These are phyloP conservation scores for Pelodytes ibericus DNA, from an alignment of 2,797 vertebrate genomes.

Conservation along the genomic window DNA sequence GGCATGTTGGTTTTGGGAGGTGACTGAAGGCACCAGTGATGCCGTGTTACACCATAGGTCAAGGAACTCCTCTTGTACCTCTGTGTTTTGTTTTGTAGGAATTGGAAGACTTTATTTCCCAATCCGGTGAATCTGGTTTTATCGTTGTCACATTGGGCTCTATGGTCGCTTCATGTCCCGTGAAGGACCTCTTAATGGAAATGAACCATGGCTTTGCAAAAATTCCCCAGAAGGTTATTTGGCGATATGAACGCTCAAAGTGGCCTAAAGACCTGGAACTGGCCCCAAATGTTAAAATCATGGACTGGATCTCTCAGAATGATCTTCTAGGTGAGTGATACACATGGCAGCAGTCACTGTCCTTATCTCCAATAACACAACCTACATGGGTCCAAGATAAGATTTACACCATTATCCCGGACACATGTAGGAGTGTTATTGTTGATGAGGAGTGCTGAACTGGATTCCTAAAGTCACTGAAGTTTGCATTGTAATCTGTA, in stretches of 20 bases:
- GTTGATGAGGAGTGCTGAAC: too few relatives aligned
- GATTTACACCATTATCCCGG: too few relatives aligned
- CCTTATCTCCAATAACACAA: too few relatives aligned
- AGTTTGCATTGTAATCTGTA: too few relatives aligned
- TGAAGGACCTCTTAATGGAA: conserved; percentile 62
- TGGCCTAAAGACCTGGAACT: conserved; percentile 66
- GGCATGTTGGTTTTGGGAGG: too few relatives aligned
- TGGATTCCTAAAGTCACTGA: too few relatives aligned
- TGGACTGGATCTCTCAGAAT: conserved; percentile 68
- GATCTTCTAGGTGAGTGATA: conserved; percentile 66
- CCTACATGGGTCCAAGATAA: too few relatives aligned
- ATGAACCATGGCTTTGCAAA: conserved; percentile 65
- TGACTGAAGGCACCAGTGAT: too few relatives aligned
- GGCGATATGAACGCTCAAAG: conserved; percentile 63
- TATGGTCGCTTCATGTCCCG: conserved; percentile 62
- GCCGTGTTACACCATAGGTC: too few relatives aligned
- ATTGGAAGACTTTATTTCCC: conserved; percentile 67
- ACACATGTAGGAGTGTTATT: too few relatives aligned
- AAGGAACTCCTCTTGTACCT: not conserved
- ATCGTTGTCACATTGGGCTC: conserved; percentile 70
- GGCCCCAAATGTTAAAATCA: conserved; percentile 65
- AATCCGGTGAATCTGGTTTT: conserved; percentile 67
- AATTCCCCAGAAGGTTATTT: conserved; percentile 71
- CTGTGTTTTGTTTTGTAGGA: conserved; percentile 62
- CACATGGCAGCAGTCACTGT: too few relatives aligned